Base-by-base conservation (phyloP, 2,113 vertebrate genomes). In the Dipodomys ordii region DNA sequence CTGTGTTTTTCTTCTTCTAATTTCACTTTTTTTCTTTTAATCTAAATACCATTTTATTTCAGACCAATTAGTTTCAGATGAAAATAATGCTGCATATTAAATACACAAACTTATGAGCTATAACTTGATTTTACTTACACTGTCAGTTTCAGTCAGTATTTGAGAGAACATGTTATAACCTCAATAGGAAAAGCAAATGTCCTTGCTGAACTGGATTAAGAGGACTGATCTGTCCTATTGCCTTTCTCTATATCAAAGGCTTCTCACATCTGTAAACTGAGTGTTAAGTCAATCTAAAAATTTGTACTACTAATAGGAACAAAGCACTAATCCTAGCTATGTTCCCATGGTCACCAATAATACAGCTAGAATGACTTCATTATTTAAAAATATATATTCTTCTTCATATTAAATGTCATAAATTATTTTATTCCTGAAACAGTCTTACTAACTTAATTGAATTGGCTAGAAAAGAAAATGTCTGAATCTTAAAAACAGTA, bases 201-300 rank as follows among this genome's bases (percentile, higher is more conserved):
- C 93, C 32, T 96, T 98, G 85, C 90, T 96, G 93, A 97, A 95
- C 68, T 94, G 16, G 79, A 83, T 96, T 98, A 95, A 94, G 85
- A 83, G 84, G 13, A 87, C 80, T 95, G 44, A 57, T 96, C 82
- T 94, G 92, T n/a, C 80, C 0, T 3, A 71, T 97, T 97, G 91
- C 83, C 95, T 95, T 97, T 97, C 64, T 97, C 96, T 80, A 22
- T 96, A 92, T 97, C 77, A 96, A 97, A 95, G 74, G 2, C 39
- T 96, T 94, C 62, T 96, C 68, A 95, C 80, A 96, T 64, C 95
- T 96, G 64, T 85, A 65, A 88, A 23, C 72, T 94, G 64, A 82
- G 60, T 89, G 35, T 90, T 95, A 81, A 94, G 32, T 97, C 93
- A 96, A 95, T 91, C 62, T 90, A 89, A 96, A 86, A 13, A 88